Evolutionary conservation across 2,888 invertebrate species (phyloP).

Genomic region (Macrophya annulata): DNA sequence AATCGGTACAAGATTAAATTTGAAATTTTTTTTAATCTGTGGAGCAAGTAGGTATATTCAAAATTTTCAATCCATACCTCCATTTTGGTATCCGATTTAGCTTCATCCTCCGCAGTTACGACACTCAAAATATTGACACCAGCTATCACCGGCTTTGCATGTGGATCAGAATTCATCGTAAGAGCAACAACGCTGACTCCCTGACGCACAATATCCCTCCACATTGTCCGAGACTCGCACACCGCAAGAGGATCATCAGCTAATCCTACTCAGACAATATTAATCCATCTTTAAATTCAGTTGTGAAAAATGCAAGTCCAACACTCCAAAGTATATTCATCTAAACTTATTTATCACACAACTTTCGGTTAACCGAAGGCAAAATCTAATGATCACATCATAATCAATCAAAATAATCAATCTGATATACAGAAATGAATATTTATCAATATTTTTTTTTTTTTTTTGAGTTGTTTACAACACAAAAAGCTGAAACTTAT

Average conservation of each 20-base stretch:
- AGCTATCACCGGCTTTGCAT: conserved; percentile 73
- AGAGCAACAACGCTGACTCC: conserved; percentile 75
- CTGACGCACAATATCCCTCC: conserved; percentile 69
- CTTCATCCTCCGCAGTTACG: conserved; percentile 60
- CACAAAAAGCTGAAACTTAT: too few relatives aligned
- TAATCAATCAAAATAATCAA: too few relatives aligned
- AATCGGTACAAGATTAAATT: too few relatives aligned
- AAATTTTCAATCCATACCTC: background rate
- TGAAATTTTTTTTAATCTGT: too few relatives aligned
- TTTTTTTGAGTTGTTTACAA: too few relatives aligned
- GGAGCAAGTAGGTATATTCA: background rate
- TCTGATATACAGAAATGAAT: too few relatives aligned
- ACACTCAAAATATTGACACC: conserved; percentile 74
- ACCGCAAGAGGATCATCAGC: conserved; percentile 66
- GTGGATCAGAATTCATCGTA: conserved; percentile 68
- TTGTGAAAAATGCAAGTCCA: background rate
- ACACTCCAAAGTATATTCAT: background rate
- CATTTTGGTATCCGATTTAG: background rate
- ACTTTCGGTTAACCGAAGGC: background rate
- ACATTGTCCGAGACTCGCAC: conserved; percentile 67
- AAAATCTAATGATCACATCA: background rate
- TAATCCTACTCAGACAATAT: conserved; percentile 64
- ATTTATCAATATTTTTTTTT: too few relatives aligned
- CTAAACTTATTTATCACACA: background rate
- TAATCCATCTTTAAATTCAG: background rate